phyloP scores from a whole-genome alignment of 1,140 invertebrate species.

The Ectropis grisescens region DNA sequence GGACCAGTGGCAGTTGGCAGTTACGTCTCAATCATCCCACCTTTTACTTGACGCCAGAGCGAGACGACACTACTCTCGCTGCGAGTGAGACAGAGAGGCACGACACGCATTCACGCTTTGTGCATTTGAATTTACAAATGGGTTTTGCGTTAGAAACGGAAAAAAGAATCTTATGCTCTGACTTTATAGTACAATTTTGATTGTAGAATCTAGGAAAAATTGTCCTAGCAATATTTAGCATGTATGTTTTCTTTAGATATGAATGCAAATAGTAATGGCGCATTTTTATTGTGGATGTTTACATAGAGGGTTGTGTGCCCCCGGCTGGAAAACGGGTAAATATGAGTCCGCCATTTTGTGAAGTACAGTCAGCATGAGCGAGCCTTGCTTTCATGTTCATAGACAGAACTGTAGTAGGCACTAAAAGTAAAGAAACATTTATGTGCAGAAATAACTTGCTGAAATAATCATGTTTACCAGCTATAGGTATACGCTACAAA shows the following conservation, averaged over 20 bases:
- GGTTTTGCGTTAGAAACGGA: not conserved
- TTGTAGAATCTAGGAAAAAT: too few relatives aligned
- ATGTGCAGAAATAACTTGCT: too few relatives aligned
- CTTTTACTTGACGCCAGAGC: constrained; percentile 52
- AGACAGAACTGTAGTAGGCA: not conserved
- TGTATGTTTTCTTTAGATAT: constrained; percentile 69
- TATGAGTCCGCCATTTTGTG: constrained; percentile 56
- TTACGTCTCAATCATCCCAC: constrained; percentile 64
- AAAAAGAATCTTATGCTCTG: constrained; percentile 7
- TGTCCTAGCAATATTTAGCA: constrained; percentile 60
- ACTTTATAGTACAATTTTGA: too few relatives aligned
- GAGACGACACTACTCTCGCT: constrained; percentile 16
- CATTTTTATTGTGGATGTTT: constrained; percentile 67
- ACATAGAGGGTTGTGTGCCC: constrained; percentile 46
- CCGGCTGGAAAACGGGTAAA: constrained; percentile 37
- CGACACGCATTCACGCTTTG: constrained; percentile 35
- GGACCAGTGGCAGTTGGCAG: constrained; percentile 65
- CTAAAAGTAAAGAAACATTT: too few relatives aligned
- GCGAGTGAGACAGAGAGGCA: constrained; percentile 18
- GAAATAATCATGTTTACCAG: too few relatives aligned
- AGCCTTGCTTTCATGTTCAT: too few relatives aligned
- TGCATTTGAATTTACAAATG: constrained; percentile 32
- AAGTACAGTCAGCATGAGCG: constrained; percentile 45
- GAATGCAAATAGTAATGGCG: constrained; percentile 70
- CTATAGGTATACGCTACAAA: too few relatives aligned